Conservation (phyloP, 2,113 vertebrate genomes). For the Tetrax tetrax region DNA sequence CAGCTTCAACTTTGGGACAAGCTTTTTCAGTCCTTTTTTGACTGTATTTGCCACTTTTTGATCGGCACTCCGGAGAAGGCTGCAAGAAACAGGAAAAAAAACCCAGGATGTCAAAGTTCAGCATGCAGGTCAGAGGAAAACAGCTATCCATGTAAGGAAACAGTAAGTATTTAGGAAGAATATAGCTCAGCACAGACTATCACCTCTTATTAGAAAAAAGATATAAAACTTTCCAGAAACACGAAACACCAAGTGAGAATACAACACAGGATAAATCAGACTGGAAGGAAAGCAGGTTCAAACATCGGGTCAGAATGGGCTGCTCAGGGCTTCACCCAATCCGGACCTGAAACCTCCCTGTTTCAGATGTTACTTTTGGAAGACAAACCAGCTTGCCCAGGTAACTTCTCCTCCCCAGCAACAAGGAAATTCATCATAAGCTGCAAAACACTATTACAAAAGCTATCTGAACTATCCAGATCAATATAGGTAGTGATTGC, state of each 20-base stretch:
- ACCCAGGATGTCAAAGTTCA: not conserved
- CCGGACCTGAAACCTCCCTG: not conserved
- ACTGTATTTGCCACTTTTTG: conserved; percentile 78
- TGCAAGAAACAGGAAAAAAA: conserved; percentile 49
- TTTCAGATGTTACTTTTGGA: not conserved
- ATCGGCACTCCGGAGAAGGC: conserved; percentile 87
- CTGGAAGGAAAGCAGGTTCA: not conserved
- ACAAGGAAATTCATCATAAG: not conserved
- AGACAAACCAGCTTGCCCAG: not conserved
- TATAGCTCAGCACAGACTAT: not conserved
- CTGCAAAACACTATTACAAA: not conserved
- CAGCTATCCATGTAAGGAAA: not conserved
- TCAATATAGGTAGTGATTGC: not conserved
- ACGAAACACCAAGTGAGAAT: not conserved
- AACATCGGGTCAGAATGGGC: not conserved
- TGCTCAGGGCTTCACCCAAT: not conserved
- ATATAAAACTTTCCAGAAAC: not conserved
- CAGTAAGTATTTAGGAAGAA: not conserved
- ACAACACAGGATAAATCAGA: not conserved
- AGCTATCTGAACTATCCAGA: not conserved
- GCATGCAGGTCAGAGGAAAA: not conserved
- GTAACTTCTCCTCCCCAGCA: not conserved
- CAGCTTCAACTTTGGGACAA: conserved; percentile 78
- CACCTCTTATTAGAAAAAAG: not conserved
- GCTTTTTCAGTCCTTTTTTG: conserved; percentile 79